A percentile compares a stretch with the other conserved stretches of the same genome.
These are phyloP conservation scores for Prosapia bicincta DNA, from an alignment of 2,888 invertebrate species.

Conservation along the genomic window DNA sequence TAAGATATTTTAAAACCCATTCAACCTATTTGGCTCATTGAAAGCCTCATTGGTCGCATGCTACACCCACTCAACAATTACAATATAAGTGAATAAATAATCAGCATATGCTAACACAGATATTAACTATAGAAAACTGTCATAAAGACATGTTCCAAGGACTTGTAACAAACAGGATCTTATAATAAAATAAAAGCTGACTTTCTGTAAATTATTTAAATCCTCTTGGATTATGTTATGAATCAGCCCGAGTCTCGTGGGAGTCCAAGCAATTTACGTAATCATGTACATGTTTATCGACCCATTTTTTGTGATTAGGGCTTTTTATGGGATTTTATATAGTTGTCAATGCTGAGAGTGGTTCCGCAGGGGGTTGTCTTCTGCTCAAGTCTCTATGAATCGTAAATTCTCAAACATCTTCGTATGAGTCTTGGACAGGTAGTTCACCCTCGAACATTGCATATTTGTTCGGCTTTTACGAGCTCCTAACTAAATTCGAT, in stretches of 20 bases:
- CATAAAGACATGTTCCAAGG: neutral
- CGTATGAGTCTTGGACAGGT: too few species aligned
- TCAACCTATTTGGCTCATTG: too few species aligned
- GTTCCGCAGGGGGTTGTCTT: neutral
- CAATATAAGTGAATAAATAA: neutral
- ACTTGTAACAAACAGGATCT: neutral
- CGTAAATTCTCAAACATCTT: neutral
- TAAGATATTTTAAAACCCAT: too few species aligned
- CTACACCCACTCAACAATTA: neutral
- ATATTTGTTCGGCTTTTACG: neutral
- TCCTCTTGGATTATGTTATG: neutral
- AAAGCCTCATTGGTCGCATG: too few species aligned
- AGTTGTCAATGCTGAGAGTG: neutral
- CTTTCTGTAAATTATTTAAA: neutral
- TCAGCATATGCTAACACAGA: neutral
- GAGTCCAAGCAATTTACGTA: neutral
- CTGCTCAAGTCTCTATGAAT: neutral
- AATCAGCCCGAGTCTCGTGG: neutral
- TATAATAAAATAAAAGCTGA: neutral
- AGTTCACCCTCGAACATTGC: neutral
- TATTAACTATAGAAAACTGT: too few species aligned
- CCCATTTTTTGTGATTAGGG: neutral
- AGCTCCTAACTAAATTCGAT: neutral
- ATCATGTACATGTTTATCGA: neutral
- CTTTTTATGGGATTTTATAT: neutral